Evolutionary conservation across 1,140 invertebrate species (phyloP).

Genomic region (Antheraea pernyi): DNA sequence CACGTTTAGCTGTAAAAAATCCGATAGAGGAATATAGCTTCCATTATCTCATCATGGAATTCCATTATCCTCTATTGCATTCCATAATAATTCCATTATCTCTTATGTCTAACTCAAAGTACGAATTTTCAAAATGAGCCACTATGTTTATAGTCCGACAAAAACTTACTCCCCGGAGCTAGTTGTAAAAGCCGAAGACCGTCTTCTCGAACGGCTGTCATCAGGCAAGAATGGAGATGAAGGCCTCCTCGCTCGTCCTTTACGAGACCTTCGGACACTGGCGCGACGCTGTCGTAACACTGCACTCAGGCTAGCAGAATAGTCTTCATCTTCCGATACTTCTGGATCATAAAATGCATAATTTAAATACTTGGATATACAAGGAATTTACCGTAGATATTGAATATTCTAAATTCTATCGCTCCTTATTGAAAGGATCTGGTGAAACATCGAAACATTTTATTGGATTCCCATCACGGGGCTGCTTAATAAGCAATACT

Average conservation of each 20-base stretch:
- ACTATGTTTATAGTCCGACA: background rate
- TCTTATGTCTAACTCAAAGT: background rate
- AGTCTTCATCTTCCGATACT: constrained; percentile 86
- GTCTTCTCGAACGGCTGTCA: constrained; percentile 74
- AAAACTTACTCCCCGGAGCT: constrained; percentile 90
- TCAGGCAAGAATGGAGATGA: constrained; percentile 86
- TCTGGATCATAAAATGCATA: constrained; percentile 35
- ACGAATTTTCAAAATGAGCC: background rate
- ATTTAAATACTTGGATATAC: too few species aligned
- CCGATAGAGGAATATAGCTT: constrained; percentile 81
- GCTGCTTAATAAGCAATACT: too few species aligned
- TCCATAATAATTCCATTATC: background rate
- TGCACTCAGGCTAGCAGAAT: constrained; percentile 89
- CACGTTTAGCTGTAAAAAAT: constrained; percentile 83
- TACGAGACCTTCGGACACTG: constrained; percentile 82
- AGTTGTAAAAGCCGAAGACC: constrained; percentile 90
- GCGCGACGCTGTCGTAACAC: constrained; percentile 88
- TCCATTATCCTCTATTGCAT: too few species aligned
- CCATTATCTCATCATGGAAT: too few species aligned
- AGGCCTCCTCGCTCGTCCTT: constrained; percentile 80
- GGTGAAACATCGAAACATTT: too few species aligned
- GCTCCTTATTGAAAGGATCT: too few species aligned
- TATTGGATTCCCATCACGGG: too few species aligned
- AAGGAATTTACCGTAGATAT: too few species aligned
- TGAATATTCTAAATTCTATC: too few species aligned